These are phyloP conservation scores for Acinonyx jubatus DNA, from an alignment of 2,113 vertebrate genomes.

Conservation along the genomic window DNA sequence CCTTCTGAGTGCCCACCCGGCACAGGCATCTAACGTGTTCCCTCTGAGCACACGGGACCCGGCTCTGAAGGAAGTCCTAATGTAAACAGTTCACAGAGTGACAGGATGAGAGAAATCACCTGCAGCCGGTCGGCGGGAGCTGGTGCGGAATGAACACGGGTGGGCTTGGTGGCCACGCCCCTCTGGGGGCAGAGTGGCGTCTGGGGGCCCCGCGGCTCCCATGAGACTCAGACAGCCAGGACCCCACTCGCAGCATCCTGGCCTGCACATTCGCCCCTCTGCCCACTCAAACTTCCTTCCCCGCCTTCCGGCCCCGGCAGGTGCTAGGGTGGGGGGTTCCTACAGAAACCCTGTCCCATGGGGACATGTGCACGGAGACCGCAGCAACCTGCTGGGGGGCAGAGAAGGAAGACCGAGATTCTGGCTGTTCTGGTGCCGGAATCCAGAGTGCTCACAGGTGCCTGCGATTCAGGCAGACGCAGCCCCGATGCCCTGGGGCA, in stretches of 20 bases:
- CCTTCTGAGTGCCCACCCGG: accelerated
- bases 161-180: accelerated
- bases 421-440: accelerated
- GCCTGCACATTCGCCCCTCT: not conserved
- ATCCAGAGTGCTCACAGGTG: accelerated
- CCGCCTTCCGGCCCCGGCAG: not conserved
- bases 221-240: not conserved
- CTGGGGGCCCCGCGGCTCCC: accelerated
- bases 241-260: accelerated
- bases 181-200: not conserved
- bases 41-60: accelerated
- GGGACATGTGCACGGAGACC: accelerated
- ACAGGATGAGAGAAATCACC: accelerated
- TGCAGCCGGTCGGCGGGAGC: not conserved
- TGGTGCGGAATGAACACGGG: accelerated
- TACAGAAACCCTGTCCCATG: accelerated
- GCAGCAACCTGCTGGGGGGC: accelerated
- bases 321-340: too few species aligned
- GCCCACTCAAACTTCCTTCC: not conserved
- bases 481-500: accelerated
- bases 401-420: not conserved
- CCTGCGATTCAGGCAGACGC: not conserved
- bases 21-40: accelerated
- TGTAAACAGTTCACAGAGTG: accelerated
- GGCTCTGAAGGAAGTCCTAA: accelerated